Evolutionary conservation across 2,113 vertebrate species (phyloP).

Genomic region (Nestor notabilis): DNA sequence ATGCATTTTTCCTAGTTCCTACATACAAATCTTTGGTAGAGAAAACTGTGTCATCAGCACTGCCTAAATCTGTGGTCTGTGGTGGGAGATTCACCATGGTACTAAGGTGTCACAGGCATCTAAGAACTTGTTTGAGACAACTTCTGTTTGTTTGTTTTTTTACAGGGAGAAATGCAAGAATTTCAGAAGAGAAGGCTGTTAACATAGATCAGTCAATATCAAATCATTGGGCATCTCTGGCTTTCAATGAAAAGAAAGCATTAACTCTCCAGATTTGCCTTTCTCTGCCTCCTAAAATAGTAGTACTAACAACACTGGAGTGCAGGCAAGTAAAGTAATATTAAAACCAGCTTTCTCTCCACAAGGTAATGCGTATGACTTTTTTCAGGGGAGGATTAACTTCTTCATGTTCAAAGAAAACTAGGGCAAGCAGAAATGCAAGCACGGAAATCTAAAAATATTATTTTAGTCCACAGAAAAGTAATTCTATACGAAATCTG

Average conservation of each 20-base stretch:
- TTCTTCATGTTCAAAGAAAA: slow-evolving; percentile 30
- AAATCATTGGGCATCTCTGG: neutral
- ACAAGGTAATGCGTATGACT: neutral
- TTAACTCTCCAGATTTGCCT: neutral
- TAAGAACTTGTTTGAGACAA: neutral
- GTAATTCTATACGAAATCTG: neutral
- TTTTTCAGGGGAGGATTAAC: slow-evolving; percentile 24
- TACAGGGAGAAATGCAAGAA: neutral
- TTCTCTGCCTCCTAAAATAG: neutral
- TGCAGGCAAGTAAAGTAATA: neutral
- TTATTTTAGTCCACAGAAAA: neutral
- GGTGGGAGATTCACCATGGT: neutral
- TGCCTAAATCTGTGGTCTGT: neutral
- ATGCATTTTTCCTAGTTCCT: neutral
- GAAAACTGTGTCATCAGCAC: neutral
- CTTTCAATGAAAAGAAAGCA: neutral
- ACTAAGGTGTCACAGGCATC: neutral
- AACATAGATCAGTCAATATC: neutral
- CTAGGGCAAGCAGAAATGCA: slow-evolving; percentile 4
- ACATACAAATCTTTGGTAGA: neutral
- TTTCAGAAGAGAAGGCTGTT: neutral
- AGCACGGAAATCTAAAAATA: slow-evolving; percentile 13
- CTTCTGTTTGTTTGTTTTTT: neutral
- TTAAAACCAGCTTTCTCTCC: neutral
- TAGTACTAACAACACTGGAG: neutral